These are phyloP conservation scores for Drosophila affinis DNA, from an alignment of 2,888 invertebrate species.

Conservation along the genomic window DNA sequence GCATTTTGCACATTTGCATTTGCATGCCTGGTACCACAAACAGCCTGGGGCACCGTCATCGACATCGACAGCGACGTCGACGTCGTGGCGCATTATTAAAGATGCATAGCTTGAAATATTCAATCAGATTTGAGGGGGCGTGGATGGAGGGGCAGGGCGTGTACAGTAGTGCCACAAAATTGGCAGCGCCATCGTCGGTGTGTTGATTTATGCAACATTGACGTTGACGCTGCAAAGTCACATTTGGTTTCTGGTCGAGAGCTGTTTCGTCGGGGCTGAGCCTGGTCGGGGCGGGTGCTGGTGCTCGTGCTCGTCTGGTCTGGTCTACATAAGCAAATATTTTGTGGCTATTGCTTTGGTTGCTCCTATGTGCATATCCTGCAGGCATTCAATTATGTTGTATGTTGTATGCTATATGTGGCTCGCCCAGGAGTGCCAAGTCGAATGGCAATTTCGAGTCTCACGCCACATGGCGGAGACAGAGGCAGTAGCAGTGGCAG, in stretches of 20 bases:
- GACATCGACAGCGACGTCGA: conserved; percentile 39
- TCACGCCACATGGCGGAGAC: conserved; percentile 46
- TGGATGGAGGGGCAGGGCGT: conserved; percentile 22
- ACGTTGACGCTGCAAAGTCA: conserved; percentile 73
- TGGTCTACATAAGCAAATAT: conserved; percentile 74
- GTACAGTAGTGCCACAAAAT: conserved; percentile 45
- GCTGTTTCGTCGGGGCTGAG: conserved; percentile 45
- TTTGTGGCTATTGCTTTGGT: conserved; percentile 63
- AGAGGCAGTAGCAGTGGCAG: not conserved
- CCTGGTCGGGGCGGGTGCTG: conserved; percentile 19
- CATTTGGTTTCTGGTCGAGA: conserved; percentile 53
- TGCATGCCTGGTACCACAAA: conserved; percentile 62
- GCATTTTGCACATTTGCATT: conserved; percentile 46
- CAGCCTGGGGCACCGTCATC: conserved; percentile 53
- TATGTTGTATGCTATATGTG: conserved; percentile 32
- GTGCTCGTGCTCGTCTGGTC: conserved; percentile 30
- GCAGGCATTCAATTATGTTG: conserved; percentile 77
- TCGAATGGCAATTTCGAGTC: conserved; percentile 69
- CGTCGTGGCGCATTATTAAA: conserved; percentile 71
- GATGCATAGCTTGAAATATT: conserved; percentile 78
- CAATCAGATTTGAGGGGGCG: conserved; percentile 63
- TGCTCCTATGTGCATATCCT: conserved; percentile 59
- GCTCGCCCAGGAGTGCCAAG: conserved; percentile 33
- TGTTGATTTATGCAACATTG: conserved; percentile 70
- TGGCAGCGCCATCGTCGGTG: conserved; percentile 50